phyloP scores from a whole-genome alignment of 2,797 vertebrate genomes.

The Bovichtus variegatus region DNA sequence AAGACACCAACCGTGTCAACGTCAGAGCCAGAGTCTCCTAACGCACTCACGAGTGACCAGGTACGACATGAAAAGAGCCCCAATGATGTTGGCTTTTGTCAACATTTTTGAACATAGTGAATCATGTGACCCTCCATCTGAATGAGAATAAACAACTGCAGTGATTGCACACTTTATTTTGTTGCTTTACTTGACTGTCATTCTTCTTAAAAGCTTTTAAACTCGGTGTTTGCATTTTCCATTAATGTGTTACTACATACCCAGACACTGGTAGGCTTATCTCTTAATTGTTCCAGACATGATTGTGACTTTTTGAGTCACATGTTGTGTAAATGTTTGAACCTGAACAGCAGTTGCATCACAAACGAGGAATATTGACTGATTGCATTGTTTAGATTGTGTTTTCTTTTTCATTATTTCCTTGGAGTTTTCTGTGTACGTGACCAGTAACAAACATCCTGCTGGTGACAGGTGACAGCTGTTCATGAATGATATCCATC shows the following conservation, averaged over 20 bases:
- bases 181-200: background rate
- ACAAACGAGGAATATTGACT: slow-evolving; percentile 73
- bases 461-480: slow-evolving; percentile 11
- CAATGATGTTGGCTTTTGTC: too few species aligned
- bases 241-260: slow-evolving; percentile 36
- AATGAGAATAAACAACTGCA: background rate
- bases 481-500: background rate
- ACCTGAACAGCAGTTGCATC: slow-evolving; percentile 54
- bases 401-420: slow-evolving; percentile 46
- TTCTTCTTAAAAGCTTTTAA: background rate
- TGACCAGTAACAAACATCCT: slow-evolving; percentile 28
- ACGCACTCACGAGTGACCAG: slow-evolving; percentile 77
- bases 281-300: slow-evolving; percentile 35
- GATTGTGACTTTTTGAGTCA: slow-evolving; percentile 48
- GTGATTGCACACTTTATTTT: background rate
- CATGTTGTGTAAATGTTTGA: slow-evolving; percentile 59
- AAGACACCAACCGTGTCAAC: slow-evolving; percentile 77
- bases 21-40: slow-evolving; percentile 79
- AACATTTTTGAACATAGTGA: background rate
- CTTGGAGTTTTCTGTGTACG: slow-evolving; percentile 1
- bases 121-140: background rate
- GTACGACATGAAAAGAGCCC: slow-evolving; percentile 70
- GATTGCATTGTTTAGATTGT: slow-evolving; percentile 59
- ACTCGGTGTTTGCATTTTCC: background rate
- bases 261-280: slow-evolving; percentile 16